Base-by-base conservation (phyloP, 1,140 invertebrate species). In the Drosophila nigrodunni region DNA sequence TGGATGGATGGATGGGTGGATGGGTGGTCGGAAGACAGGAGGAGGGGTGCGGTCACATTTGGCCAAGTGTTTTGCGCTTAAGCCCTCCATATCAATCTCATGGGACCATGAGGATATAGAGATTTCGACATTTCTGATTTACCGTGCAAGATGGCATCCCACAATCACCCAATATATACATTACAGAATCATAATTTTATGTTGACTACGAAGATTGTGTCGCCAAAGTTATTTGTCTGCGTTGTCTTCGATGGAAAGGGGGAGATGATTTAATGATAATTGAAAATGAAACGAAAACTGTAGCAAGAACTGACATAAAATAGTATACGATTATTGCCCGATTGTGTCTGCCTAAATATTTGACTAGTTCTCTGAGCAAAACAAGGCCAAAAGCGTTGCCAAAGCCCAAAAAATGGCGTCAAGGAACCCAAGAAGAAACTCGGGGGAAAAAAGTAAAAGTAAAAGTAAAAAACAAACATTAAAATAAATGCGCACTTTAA, bases 51-150 rank as follows among this genome's bases (percentile, higher is more conserved):
- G 86, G 85, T 85, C 85, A 89, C 85, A 88, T 88, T 88, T 88
- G 85, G 85, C 85, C 85, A 88, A 88, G 85, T 89, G 85, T 88
- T 88, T 88, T 89, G 68, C 78, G 77, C 85, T 81, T 88, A 88
- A 88, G 85, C 85, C 85, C 80, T 80, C 77, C 85, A 76, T 81
- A 88, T 88, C 85, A 88, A 89, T 88, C 85, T 88, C 85, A 65
- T 62, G 85, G 85, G 85, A 88, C 65, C 78, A 60, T 61, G 65
- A 62, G 85, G 86, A 88, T 88, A 88, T 89, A 89, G 85, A 89
- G 85, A 89, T 88, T 88, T 88, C 85, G 85, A 89, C 78, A 34
- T 89, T 82, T 89, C 85, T 88, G 85, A 88, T 88, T 88, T 88
- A 88, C 77, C 80, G 82, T 35, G 60, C 54, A 64, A 66, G 46